Evolutionary conservation across 2,888 invertebrate genomes (phyloP).

Genomic region (Drosophila paranaensis): DNA sequence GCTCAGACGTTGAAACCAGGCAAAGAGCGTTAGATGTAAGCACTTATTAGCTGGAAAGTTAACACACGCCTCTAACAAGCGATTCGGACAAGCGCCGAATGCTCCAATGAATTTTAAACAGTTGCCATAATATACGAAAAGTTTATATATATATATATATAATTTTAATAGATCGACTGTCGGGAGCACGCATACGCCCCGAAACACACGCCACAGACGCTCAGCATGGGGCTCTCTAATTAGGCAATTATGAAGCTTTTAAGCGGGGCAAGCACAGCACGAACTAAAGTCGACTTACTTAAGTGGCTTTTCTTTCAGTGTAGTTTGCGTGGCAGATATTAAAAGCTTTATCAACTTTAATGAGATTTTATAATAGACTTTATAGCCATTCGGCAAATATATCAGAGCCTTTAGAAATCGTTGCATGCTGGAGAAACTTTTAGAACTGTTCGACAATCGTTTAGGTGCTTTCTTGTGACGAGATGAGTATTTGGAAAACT

Average conservation of each 20-base stretch:
- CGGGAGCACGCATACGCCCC: constrained; percentile 14
- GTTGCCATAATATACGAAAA: constrained; percentile 27
- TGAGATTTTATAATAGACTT: neutral
- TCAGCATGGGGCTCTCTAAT: constrained; percentile 40
- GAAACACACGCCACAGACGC: neutral
- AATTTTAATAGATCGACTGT: constrained; percentile 28
- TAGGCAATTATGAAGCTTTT: constrained; percentile 50
- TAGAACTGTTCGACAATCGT: no score
- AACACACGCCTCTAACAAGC: constrained; percentile 49
- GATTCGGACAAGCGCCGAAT: constrained; percentile 36
- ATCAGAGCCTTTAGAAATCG: neutral
- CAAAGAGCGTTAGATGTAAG: constrained; percentile 14
- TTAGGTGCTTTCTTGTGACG: neutral
- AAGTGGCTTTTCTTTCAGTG: constrained; percentile 5
- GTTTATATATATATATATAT: neutral
- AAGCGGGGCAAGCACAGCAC: constrained; percentile 9
- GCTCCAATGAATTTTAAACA: constrained; percentile 59
- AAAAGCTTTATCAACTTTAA: constrained; percentile 1
- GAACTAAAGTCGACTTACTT: constrained; percentile 24
- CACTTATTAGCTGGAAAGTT: constrained; percentile 50
- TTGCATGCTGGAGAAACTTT: neutral
- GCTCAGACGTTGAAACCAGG: constrained; percentile 1
- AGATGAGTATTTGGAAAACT: neutral
- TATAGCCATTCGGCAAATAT: neutral
- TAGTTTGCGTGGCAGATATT: neutral